Evolutionary conservation across 2,888 invertebrate genomes (phyloP).

Genomic region (Drosophila peninsularis): DNA sequence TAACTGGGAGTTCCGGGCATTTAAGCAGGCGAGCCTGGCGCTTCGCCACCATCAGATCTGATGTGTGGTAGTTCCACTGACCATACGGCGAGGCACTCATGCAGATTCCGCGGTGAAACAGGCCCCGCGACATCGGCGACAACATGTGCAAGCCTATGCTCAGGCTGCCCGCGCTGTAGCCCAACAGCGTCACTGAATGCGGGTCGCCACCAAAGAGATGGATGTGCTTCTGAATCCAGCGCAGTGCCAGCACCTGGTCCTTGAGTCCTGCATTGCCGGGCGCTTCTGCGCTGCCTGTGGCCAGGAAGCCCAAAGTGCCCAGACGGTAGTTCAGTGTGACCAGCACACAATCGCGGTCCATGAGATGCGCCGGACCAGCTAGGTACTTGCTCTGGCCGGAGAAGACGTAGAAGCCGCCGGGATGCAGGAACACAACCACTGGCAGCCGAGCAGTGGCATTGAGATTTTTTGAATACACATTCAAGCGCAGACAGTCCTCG

Average conservation of each 20-base stretch:
- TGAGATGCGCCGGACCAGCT: conserved; percentile 86
- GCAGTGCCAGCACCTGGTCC: conserved; percentile 88
- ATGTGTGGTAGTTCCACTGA: conserved; percentile 85
- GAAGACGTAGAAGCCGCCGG: conserved; percentile 87
- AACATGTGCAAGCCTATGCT: conserved; percentile 86
- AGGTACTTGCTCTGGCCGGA: conserved; percentile 86
- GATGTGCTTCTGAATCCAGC: conserved; percentile 89
- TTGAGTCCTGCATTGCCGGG: conserved; percentile 90
- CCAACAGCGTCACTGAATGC: conserved; percentile 87
- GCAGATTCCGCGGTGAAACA: conserved; percentile 89
- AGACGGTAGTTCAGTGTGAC: conserved; percentile 88
- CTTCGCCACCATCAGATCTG: conserved; percentile 86
- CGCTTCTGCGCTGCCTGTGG: conserved; percentile 87
- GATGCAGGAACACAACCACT: conserved; percentile 88
- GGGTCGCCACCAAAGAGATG: conserved; percentile 89
- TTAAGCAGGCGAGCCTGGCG: conserved; percentile 87
- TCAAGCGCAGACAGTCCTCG: conserved; percentile 87
- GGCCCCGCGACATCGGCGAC: conserved; percentile 88
- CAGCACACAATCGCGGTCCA: conserved; percentile 88
- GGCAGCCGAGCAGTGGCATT: conserved; percentile 81
- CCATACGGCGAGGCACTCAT: conserved; percentile 88
- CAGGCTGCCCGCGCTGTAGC: conserved; percentile 86
- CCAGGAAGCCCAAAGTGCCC: conserved; percentile 86
- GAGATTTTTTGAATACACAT: conserved; percentile 85
- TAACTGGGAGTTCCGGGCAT: conserved; percentile 86